Conservation (phyloP, 1,140 invertebrate species). For the Parasteatoda tepidariorum region DNA sequence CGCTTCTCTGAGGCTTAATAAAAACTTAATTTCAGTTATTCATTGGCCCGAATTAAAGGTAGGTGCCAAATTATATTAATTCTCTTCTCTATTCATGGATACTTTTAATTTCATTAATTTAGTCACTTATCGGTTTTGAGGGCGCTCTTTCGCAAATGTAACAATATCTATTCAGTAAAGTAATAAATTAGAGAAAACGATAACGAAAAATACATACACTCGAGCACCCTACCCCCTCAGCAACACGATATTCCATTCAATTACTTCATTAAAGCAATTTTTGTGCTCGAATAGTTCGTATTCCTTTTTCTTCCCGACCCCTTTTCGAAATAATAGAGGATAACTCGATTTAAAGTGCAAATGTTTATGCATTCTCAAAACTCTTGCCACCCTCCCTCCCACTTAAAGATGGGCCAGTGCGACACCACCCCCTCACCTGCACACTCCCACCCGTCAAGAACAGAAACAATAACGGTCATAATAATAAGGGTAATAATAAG, state of each 20-base stretch:
- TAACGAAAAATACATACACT: not conserved
- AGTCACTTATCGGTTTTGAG: too few relatives aligned
- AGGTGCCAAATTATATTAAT: too few relatives aligned
- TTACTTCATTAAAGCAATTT: conserved; percentile 27
- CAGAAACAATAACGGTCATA: conserved; percentile 50
- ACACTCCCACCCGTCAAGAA: too few relatives aligned
- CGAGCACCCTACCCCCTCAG: not conserved
- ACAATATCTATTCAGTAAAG: too few relatives aligned
- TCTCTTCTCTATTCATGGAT: too few relatives aligned
- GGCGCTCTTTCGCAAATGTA: too few relatives aligned
- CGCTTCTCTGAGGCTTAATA: too few relatives aligned
- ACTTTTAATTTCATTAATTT: too few relatives aligned
- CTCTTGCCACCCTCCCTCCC: not conserved
- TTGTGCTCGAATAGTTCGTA: conserved; percentile 25
- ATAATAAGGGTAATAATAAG: conserved; percentile 54
- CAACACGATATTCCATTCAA: conserved; percentile 21
- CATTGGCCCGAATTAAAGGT: too few relatives aligned
- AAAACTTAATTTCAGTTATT: too few relatives aligned
- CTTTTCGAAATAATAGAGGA: conserved; percentile 5
- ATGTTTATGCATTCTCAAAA: conserved; percentile 4
- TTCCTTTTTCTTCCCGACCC: conserved; percentile 5
- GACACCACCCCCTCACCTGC: too few relatives aligned
- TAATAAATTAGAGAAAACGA: not conserved
- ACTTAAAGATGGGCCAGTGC: not conserved
- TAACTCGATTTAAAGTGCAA: conserved; percentile 26